Evolutionary conservation across 1,140 invertebrate genomes (phyloP).

Genomic region (Berghia stephanieae): DNA sequence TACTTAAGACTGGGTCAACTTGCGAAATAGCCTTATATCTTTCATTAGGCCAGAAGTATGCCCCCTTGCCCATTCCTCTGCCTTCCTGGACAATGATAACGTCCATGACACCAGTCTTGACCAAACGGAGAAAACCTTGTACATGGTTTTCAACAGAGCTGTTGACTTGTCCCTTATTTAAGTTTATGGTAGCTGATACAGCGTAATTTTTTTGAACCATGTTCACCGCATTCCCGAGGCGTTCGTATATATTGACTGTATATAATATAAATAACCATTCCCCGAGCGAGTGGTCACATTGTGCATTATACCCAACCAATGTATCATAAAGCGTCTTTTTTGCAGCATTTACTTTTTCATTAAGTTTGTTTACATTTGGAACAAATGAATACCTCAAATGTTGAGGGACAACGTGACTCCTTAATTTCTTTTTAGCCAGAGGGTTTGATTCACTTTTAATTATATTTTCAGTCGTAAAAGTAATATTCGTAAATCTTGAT

Average conservation of each 20-base stretch:
- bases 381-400: too few species aligned
- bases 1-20: slow-evolving; percentile 37
- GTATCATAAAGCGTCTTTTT: slow-evolving; percentile 31
- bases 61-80: slow-evolving; percentile 42
- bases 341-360: background rate
- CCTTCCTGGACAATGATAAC: slow-evolving; percentile 50
- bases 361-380: too few species aligned
- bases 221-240: slow-evolving; percentile 27
- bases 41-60: slow-evolving; percentile 48
- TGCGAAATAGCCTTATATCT: slow-evolving; percentile 27
- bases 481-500: slow-evolving; percentile 33
- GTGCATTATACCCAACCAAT: slow-evolving; percentile 41
- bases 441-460: too few species aligned
- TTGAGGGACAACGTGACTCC: too few species aligned
- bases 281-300: slow-evolving; percentile 34
- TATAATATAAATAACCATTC: background rate
- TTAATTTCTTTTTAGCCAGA: too few species aligned
- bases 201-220: slow-evolving; percentile 33
- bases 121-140: slow-evolving; percentile 38
- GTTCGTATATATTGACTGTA: slow-evolving; percentile 27
- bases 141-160: slow-evolving; percentile 41
- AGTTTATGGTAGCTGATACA: slow-evolving; percentile 40
- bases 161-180: slow-evolving; percentile 36
- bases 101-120: slow-evolving; percentile 31
- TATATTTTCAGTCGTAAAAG: background rate